Base-by-base conservation (phyloP, 2,888 invertebrate species). In the Yponomeuta plumbellus region DNA sequence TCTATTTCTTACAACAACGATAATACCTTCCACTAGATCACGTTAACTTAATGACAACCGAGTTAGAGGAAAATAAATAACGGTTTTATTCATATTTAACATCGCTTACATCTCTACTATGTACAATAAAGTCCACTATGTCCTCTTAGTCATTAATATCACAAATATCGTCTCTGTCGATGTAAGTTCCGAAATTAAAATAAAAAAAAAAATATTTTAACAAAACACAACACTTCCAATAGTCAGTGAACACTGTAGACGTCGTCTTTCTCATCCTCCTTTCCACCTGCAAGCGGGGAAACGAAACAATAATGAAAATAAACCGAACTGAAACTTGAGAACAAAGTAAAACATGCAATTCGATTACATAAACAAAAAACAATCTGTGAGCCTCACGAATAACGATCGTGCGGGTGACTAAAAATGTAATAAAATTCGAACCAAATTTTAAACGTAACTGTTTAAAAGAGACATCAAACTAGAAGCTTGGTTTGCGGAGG, bases 161-260 rank as follows among this genome's bases (percentile, higher is more conserved):
- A 91, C 90, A 89, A 84, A 75, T 70, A 87, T 89, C 90, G 90
- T 90, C 90, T 81, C 80, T 89, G 73, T 81, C 90, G 90, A 89
- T 81, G 74, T 73, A 72, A 73, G 77, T 77, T 71, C 74, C 75
- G 75, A 74, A 76, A 65, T 39, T 66, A 40, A 23, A 39, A 20
- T n/a, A 70, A 76, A 75, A 74, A 71, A 74, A 71, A 34, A 74
- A 75, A 22, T 59, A 22, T 40, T 61, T 62, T 20, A 21, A 39
- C 17, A 20, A 79, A 77, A 71, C 72, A 76, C 79, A 78, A 80
- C 79, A 83, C 79, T 81, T 77, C 77, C 73, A 77, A 76, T 74
- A 81, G 83, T 88, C 83, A 90, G 76, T 84, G 88, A 72, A 86
- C 88, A 81, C 84, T 79, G 84, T 80, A 84, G 73, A 85, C 71